These are phyloP conservation scores for Aromia moschata DNA, from an alignment of 2,888 invertebrate species.

Conservation along the genomic window DNA sequence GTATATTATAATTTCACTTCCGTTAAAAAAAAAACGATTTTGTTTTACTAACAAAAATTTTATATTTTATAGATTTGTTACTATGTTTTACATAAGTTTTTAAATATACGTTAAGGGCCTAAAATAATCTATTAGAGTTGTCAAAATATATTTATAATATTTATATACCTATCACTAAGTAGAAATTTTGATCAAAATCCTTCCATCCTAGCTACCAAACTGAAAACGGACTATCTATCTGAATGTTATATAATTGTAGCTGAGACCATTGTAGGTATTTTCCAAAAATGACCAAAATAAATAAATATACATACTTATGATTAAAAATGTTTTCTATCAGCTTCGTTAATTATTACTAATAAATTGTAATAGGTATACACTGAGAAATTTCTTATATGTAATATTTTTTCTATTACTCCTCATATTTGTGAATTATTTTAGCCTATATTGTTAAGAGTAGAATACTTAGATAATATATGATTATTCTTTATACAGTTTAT, in stretches of 20 bases:
- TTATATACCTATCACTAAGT: neutral
- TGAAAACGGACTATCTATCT: neutral
- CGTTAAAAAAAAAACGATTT: neutral
- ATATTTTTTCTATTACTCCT: slow-evolving; percentile 4
- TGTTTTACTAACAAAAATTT: slow-evolving; percentile 17
- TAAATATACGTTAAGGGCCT: slow-evolving; percentile 20
- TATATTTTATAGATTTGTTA: slow-evolving; percentile 21
- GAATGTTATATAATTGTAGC: neutral
- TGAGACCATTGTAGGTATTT: neutral
- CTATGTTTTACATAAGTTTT: slow-evolving; percentile 20
- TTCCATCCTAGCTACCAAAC: neutral
- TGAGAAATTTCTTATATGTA: neutral
- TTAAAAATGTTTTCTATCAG: slow-evolving; percentile 11
- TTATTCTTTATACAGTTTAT: slow-evolving; percentile 30
- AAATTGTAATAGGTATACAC: slow-evolving; percentile 1
- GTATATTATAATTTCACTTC: slow-evolving; percentile 14
- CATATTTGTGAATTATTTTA: slow-evolving; percentile 12
- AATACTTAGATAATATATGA: too few relatives aligned
- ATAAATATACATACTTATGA: slow-evolving; percentile 20
- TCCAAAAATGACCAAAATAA: slow-evolving; percentile 26
- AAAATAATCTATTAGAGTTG: slow-evolving; percentile 2
- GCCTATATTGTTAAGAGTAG: neutral
- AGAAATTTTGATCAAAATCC: neutral
- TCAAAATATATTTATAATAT: slow-evolving; percentile 2
- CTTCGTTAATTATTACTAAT: too few relatives aligned